These are phyloP conservation scores for Pseudococcus longispinus DNA, from an alignment of 2,888 invertebrate species.

Conservation along the genomic window DNA sequence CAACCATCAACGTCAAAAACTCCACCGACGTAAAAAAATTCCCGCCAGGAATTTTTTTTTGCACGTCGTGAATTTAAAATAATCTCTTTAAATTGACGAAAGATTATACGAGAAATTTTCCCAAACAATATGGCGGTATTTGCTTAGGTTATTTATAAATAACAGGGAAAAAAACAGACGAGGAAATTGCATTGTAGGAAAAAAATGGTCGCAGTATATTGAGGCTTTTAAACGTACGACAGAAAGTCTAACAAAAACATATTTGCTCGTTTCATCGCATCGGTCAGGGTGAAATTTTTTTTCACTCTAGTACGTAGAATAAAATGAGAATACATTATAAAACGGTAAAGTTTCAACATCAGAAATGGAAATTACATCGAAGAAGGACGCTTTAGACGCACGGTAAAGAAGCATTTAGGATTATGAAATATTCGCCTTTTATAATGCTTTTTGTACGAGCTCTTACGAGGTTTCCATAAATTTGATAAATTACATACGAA, in stretches of 20 bases:
- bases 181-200: no score
- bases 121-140: neutral
- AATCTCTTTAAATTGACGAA: neutral
- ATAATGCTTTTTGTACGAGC: slow-evolving; percentile 32
- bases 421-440: slow-evolving; percentile 37
- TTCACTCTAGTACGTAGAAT: neutral
- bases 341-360: slow-evolving; percentile 37
- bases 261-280: neutral
- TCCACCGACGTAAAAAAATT: neutral
- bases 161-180: neutral
- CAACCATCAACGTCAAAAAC: neutral
- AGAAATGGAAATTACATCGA: slow-evolving; percentile 45
- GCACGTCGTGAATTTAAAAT: neutral
- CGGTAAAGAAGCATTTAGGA: slow-evolving; percentile 25
- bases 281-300: slow-evolving; percentile 28
- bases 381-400: neutral
- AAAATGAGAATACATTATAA: slow-evolving; percentile 28
- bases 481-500: slow-evolving; percentile 14
- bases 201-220: neutral
- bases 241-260: neutral
- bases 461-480: slow-evolving; percentile 36
- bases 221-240: neutral
- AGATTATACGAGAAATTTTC: neutral
- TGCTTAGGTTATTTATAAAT: neutral
- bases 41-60: neutral